These are phyloP conservation scores for Cheilosia soror DNA, from an alignment of 2,888 invertebrate species.

Conservation along the genomic window DNA sequence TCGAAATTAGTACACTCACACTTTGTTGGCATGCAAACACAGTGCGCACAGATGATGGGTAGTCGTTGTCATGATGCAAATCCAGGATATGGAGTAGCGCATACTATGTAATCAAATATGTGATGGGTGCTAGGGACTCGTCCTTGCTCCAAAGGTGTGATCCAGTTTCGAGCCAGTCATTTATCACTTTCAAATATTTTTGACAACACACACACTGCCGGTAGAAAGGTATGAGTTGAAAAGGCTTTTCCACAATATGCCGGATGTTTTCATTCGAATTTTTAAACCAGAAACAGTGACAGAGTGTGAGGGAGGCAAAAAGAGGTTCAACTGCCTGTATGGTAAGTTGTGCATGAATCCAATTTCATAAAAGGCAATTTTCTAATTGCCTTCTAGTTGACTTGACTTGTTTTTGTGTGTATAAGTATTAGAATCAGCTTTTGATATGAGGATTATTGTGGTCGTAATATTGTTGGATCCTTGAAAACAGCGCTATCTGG, in stretches of 20 bases:
- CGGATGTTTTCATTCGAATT: too few relatives aligned
- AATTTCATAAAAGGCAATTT: constrained; percentile 14
- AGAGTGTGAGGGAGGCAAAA: too few relatives aligned
- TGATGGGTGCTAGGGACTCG: not conserved
- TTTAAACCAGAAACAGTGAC: too few relatives aligned
- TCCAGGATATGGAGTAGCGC: constrained; percentile 7
- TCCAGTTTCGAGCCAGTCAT: constrained; percentile 23
- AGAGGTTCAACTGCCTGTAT: not conserved
- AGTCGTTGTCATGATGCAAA: not conserved
- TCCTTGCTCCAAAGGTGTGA: constrained; percentile 8
- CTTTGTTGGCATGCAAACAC: constrained; percentile 42
- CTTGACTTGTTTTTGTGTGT: not conserved
- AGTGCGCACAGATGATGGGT: not conserved
- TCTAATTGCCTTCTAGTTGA: not conserved
- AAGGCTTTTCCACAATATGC: too few relatives aligned
- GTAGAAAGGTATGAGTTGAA: not conserved
- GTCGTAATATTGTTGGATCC: too few relatives aligned
- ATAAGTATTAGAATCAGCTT: too few relatives aligned
- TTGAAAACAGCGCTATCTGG: too few relatives aligned
- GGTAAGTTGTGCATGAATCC: constrained; percentile 1
- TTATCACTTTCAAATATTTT: constrained; percentile 45
- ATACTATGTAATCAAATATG: constrained; percentile 31
- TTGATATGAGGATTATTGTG: too few relatives aligned
- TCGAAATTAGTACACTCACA: constrained; percentile 34
- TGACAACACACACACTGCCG: constrained; percentile 20